Evolutionary conservation across 1,140 invertebrate genomes (phyloP).

Genomic region (Belonocnema kinseyi): DNA sequence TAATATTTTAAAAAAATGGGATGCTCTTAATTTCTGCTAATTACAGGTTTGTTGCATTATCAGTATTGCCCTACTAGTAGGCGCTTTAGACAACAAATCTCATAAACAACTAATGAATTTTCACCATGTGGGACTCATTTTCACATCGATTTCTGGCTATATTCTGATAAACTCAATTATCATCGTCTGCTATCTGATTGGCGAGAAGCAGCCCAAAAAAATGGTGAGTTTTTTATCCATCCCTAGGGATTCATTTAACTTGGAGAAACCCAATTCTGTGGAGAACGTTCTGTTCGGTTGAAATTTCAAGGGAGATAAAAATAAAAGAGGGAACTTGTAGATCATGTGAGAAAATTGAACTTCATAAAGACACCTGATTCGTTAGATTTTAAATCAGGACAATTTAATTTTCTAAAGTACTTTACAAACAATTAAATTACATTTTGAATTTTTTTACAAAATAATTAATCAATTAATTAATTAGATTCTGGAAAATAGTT

Average conservation of each 20-base stretch:
- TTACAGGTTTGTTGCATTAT: slow-evolving; percentile 60
- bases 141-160: slow-evolving; percentile 57
- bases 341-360: not conserved
- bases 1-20: not conserved
- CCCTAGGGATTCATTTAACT: not conserved
- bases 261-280: not conserved
- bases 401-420: too few relatives aligned
- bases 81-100: slow-evolving; percentile 52
- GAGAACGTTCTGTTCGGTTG: not conserved
- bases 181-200: slow-evolving; percentile 52
- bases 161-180: slow-evolving; percentile 57
- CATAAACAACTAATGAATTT: slow-evolving; percentile 47
- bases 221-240: slow-evolving; percentile 52
- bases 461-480: too few relatives aligned
- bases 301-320: slow-evolving; percentile 2
- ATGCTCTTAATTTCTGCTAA: not conserved
- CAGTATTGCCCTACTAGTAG: slow-evolving; percentile 52
- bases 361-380: not conserved
- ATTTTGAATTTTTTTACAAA: too few relatives aligned
- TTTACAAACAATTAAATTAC: too few relatives aligned
- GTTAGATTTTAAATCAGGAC: too few relatives aligned
- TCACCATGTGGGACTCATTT: slow-evolving; percentile 53
- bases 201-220: slow-evolving; percentile 59
- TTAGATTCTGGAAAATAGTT: too few relatives aligned
- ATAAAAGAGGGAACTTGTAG: not conserved